Evolutionary conservation across 2,797 vertebrate species (phyloP), one percentile per base, ranked within the genome.

Genomic region (Dermochelys coriacea): DNA sequence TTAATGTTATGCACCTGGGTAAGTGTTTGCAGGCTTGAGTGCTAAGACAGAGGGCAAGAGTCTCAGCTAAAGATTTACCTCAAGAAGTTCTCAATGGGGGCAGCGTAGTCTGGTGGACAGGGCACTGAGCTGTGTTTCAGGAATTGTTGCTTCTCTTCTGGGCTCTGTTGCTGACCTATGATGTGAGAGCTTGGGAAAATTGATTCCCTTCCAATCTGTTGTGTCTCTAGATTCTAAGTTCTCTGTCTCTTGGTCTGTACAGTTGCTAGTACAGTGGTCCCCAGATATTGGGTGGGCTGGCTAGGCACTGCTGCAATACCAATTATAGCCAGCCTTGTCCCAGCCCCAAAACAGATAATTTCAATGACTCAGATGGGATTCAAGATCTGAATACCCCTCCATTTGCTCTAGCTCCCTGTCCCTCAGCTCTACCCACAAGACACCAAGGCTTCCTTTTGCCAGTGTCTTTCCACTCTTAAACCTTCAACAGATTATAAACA

Each of bases 71-170:
- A 3, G 9, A 52, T 19, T 6, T 84, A 64, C 57, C 31, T 18
- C 1, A 18, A 86, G 51, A 47, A 8, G 21, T 2, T 18, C 12
- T 51, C 45, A 15, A 68, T 1, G 29, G 54, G 31, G 54, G 10
- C 3, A 2, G 5, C 6, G 1, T 23, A 0, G 2, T 21, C n/a
- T 2, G 12, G 25, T 37, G 49, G 49, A 79, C 82, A 29, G 45
- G 54, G 31, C 74, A 52, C 41, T 29, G 18, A 1, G 5, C 8
- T 4, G 1, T 0, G 3, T 49, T 57, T 94, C 86, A 31, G 68
- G n/a, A 90, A 78, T 47, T 1, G 0, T 1, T 0, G 5, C 54
- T 21, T 55, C 82, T 41, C 80, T 50, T 82, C 2, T 21, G 59
- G 61, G 37, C 49, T 82, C 21, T 49, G 4, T 49, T 59, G n/a